Conservation (phyloP, 1,140 invertebrate species). For the Vanessa atalanta region DNA sequence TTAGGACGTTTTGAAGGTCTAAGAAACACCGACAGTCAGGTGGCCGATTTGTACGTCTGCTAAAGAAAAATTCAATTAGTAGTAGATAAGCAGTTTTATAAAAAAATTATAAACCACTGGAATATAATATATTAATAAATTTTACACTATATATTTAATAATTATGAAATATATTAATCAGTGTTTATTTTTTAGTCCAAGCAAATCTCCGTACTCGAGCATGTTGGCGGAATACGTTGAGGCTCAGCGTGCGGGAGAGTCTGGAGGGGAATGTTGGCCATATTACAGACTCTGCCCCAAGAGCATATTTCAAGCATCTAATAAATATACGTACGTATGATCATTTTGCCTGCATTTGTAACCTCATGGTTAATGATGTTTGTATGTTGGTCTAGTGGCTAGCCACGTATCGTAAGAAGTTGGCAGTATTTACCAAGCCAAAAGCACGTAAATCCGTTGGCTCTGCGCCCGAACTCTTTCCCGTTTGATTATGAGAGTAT, state of each 20-base stretch:
- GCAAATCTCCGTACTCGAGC: slow-evolving; percentile 88
- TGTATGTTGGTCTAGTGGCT: too few relatives aligned
- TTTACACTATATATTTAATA: neutral
- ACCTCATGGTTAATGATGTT: neutral
- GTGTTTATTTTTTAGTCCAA: slow-evolving; percentile 82
- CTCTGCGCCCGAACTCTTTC: too few relatives aligned
- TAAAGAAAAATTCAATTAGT: too few relatives aligned
- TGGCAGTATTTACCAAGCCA: neutral
- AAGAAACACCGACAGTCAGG: too few relatives aligned
- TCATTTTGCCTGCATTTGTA: too few relatives aligned
- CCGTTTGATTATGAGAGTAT: too few relatives aligned
- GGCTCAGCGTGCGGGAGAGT: slow-evolving; percentile 88
- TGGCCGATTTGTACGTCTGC: too few relatives aligned
- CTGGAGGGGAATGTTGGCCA: slow-evolving; percentile 90
- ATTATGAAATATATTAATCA: neutral
- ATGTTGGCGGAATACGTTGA: slow-evolving; percentile 88
- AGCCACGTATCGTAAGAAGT: neutral
- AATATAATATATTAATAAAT: too few relatives aligned
- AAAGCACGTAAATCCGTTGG: neutral
- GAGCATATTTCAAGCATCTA: slow-evolving; percentile 85
- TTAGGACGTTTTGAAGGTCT: too few relatives aligned
- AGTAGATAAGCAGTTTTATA: too few relatives aligned
- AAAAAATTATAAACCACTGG: too few relatives aligned
- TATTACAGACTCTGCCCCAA: slow-evolving; percentile 92
- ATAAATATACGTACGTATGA: slow-evolving; percentile 84